These are phyloP conservation scores for Eurypyga helias DNA, from an alignment of 2,113 vertebrate genomes.

Conservation along the genomic window DNA sequence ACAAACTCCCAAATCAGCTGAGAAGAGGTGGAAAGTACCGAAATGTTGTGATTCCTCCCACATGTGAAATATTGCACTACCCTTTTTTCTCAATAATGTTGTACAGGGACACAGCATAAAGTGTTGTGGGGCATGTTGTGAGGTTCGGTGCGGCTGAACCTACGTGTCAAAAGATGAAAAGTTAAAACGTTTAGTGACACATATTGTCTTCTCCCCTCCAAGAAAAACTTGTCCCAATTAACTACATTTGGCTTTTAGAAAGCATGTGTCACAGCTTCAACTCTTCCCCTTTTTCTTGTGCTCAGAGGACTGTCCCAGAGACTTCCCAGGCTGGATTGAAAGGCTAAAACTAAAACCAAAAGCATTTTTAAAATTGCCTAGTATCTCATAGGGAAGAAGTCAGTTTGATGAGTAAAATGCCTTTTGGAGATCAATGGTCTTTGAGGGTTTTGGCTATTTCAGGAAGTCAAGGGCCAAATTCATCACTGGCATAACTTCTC, in stretches of 20 bases:
- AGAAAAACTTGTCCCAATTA: not conserved
- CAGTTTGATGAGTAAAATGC: not conserved
- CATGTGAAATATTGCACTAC: not conserved
- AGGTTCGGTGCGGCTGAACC: not conserved
- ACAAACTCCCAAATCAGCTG: not conserved
- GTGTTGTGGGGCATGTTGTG: not conserved
- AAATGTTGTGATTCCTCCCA: not conserved
- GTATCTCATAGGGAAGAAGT: not conserved
- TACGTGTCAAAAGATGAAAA: not conserved
- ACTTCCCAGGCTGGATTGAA: not conserved
- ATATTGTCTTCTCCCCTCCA: not conserved
- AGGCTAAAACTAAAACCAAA: not conserved
- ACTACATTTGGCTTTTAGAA: not conserved
- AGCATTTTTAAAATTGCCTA: not conserved
- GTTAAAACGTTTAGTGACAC: not conserved
- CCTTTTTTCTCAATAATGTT: not conserved
- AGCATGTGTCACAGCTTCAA: not conserved
- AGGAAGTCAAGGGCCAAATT: not conserved
- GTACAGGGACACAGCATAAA: not conserved
- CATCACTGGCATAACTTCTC: not conserved
- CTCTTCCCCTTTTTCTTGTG: not conserved
- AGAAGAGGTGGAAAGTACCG: not conserved
- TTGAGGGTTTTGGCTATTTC: not conserved
- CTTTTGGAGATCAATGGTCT: not conserved
- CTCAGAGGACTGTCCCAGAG: not conserved